A percentile compares a stretch with the other conserved stretches of the same genome.
phyloP scores from a whole-genome alignment of 2,113 vertebrate species.

The Tretioscincus oriximinensis region DNA sequence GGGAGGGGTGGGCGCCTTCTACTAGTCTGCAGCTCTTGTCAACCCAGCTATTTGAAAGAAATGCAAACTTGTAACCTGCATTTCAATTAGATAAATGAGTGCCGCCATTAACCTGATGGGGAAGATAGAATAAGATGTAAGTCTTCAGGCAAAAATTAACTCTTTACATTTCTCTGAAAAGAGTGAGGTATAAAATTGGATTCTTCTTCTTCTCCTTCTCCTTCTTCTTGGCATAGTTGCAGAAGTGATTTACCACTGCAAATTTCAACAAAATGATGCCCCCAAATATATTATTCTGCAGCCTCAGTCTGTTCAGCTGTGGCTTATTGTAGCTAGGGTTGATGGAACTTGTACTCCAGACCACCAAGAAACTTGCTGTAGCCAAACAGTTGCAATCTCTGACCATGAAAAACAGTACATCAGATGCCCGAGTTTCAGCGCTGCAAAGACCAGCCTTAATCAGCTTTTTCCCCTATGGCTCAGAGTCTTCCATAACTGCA shows the following conservation, averaged over 20 bases:
- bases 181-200: too few species aligned
- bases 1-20: too few species aligned
- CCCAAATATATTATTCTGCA: neutral
- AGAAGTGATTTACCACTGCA: neutral
- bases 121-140: too few species aligned
- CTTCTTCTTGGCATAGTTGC: neutral
- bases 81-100: too few species aligned
- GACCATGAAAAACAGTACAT: neutral
- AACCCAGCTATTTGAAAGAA: too few species aligned
- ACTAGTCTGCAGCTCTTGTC: too few species aligned
- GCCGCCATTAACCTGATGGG: too few species aligned
- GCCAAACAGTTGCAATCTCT: neutral
- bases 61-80: too few species aligned
- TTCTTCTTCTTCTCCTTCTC: too few species aligned
- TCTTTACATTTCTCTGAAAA: too few species aligned
- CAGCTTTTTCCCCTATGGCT: constrained; percentile 28
- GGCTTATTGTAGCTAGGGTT: neutral
- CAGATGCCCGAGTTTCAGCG: rapidly evolving
- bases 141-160: too few species aligned
- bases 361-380: neutral
- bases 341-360: neutral
- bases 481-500: constrained; percentile 41
- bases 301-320: neutral
- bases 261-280: neutral
- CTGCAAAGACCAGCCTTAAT: neutral